These are phyloP conservation scores for Montipora capitata DNA, from an alignment of 92 coral and sea anemone genomes.

Conservation along the genomic window DNA sequence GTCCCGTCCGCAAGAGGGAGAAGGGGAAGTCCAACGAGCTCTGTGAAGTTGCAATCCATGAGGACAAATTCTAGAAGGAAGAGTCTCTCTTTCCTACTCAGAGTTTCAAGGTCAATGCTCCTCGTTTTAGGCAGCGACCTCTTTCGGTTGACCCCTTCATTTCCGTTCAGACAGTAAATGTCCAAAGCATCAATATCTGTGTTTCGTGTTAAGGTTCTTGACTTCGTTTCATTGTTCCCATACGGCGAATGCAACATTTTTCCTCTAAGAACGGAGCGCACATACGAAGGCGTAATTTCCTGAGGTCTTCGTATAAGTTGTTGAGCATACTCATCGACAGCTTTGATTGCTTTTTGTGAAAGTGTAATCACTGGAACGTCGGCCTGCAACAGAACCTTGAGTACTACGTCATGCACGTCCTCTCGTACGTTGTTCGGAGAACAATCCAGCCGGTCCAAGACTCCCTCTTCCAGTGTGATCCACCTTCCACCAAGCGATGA, in stretches of 20 bases:
- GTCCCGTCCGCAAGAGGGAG: conserved; percentile 90
- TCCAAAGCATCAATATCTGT: background rate
- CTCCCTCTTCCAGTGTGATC: conserved; percentile 88
- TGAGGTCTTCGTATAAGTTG: conserved; percentile 53
- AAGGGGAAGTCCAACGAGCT: conserved; percentile 87
- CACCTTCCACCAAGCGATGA: conserved; percentile 85
- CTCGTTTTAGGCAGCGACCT: background rate
- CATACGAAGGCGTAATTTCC: conserved; percentile 87
- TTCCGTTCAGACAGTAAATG: conserved; percentile 12
- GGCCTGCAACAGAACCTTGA: conserved; percentile 73
- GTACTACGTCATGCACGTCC: conserved; percentile 80
- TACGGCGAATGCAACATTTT: background rate
- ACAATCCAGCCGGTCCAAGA: conserved; percentile 79
- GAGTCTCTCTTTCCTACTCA: conserved; percentile 79
- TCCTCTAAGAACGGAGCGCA: conserved; percentile 75
- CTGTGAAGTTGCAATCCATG: conserved; percentile 78
- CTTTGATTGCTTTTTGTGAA: conserved; percentile 85
- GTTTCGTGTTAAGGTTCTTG: background rate
- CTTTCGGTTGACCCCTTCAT: background rate
- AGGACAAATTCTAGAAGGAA: conserved; percentile 83
- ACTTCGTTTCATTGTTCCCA: background rate
- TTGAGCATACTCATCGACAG: conserved; percentile 77
- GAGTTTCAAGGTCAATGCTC: background rate
- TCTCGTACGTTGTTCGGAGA: conserved; percentile 70
- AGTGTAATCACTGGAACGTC: conserved; percentile 82